Base-by-base conservation (phyloP, 2,797 vertebrate species). In the Eleutherodactylus coqui region DNA sequence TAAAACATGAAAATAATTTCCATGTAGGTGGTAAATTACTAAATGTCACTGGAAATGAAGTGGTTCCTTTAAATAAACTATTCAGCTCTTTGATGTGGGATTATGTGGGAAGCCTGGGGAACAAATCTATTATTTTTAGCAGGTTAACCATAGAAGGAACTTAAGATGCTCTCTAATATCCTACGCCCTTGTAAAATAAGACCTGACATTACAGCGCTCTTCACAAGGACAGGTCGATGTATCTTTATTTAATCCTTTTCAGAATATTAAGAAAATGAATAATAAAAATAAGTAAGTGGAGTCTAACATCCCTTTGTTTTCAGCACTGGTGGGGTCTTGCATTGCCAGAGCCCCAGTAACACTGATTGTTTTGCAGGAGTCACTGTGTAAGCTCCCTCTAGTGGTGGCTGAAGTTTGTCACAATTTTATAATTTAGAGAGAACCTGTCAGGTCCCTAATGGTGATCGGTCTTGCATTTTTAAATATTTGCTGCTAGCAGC, bases 21-120 rank as follows among this genome's bases (percentile, higher is more conserved):
- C 67, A 75, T 41, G 67, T 79, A 64, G 21, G 43, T 69, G 83
- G 43, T 75, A 79, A 87, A 79, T 87, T 78, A 38, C 32, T 38
- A 62, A 79, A 70, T 69, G 38, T 78, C 38, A 55, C 62, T 72
- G 64, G 47, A 77, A 83, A 47, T 72, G 3, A 84, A 64, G 81
- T 14, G 36, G 13, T 72, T 83, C 29, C 27, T 49, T 62, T 16
- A 41, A 36, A 73, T 79, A 45, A 51, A 70, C n/a, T 51, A 36
- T 17, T 5, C 34, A 72, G 16, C 64, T 47, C 67, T 84, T 78
- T 87, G 86, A 79, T 84, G 86, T 51, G 34, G 67, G 82, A 84
- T 84, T 83, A 84, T 24, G 5, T 36, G 24, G 62, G 51, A 79
- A 80, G 75, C 76, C 34, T 87, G 73, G 80, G n/a, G 80, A 87